Evolutionary conservation across 2,797 vertebrate species (phyloP), one percentile per base, ranked within the genome.

Genomic region (Ibycter americanus): DNA sequence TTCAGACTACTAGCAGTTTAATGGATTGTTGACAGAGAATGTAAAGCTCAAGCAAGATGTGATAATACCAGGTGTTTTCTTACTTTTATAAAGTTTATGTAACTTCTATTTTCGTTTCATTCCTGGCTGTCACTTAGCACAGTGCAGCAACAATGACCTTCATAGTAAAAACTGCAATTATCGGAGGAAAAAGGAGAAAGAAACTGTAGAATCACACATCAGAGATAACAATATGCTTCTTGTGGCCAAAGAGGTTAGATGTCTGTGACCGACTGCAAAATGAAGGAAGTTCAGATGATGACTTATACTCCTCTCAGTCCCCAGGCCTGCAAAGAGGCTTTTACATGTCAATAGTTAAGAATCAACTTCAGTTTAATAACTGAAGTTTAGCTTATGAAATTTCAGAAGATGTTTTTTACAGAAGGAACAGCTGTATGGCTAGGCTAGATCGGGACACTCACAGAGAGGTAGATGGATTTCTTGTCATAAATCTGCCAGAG

Each of bases 11-110:
- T 11, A 77, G 58, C 38, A 93, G 44, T 49, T 88, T 94, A 94
- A 96, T 92, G 70, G 76, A 89, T 94, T 96, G 87, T 92, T 94
- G 94, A 82, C 66, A 86, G 58, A 94, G 44, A 70, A 76, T 22
- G 26, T 31, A 86, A 70, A 96, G 72, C 74, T 83, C 62, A 84
- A 84, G 79, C 8, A 81, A 31, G 58, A 92, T 66, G 51, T 58
- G 52, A 83, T 90, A 83, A 92, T 77, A 66, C 15, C 1, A 22
- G 34, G 20, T 83, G 42, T 91, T 94, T 90, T 93, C 86, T 95
- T 63, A 88, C 40, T 70, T 88, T 71, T 67, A 59, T 42, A 16
- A 44, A 73, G 52, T 83, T 73, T 91, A 83, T 71, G 46, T 66
- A 88, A 92, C n/a, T 84, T 81, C 25, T 59, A 71, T 90, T 94